A percentile compares a stretch with the other conserved stretches of the same genome.
Conservation (phyloP, 2,113 vertebrate species). For the Ochotona princeps region DNA sequence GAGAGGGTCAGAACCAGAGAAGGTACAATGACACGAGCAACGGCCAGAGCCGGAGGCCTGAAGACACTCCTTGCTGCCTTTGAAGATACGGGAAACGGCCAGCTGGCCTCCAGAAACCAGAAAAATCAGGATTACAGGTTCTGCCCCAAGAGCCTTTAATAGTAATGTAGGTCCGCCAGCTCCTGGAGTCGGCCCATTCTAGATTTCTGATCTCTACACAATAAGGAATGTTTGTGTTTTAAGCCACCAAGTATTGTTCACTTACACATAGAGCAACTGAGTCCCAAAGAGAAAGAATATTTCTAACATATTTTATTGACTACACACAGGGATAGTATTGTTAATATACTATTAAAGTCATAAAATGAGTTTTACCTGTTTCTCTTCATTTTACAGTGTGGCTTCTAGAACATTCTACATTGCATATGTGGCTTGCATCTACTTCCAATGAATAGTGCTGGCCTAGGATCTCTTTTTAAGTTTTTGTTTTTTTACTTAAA, state of each 20-base stretch:
- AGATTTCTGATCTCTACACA: background rate
- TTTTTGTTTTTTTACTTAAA: background rate
- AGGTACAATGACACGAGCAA: background rate
- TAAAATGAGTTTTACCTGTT: conserved; percentile 12
- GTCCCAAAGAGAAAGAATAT: background rate
- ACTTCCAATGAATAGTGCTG: background rate
- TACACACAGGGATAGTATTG: conserved; percentile 5
- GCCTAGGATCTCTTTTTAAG: background rate
- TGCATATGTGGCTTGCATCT: background rate
- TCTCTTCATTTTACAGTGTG: background rate
- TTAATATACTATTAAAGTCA: background rate
- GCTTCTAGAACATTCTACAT: background rate
- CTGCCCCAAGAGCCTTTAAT: background rate
- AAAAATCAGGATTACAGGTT: background rate
- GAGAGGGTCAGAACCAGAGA: background rate
- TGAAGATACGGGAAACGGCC: background rate
- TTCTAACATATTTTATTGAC: background rate
- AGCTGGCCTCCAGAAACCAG: background rate
- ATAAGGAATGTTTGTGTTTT: background rate
- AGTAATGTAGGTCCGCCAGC: background rate
- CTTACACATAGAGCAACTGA: background rate
- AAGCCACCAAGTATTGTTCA: background rate
- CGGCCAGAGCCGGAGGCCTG: background rate
- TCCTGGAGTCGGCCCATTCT: background rate
- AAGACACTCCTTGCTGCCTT: background rate